Evolutionary conservation across 1,140 invertebrate species (phyloP), one percentile per base, ranked within the genome.

Genomic region (Euura saliciscinereae): DNA sequence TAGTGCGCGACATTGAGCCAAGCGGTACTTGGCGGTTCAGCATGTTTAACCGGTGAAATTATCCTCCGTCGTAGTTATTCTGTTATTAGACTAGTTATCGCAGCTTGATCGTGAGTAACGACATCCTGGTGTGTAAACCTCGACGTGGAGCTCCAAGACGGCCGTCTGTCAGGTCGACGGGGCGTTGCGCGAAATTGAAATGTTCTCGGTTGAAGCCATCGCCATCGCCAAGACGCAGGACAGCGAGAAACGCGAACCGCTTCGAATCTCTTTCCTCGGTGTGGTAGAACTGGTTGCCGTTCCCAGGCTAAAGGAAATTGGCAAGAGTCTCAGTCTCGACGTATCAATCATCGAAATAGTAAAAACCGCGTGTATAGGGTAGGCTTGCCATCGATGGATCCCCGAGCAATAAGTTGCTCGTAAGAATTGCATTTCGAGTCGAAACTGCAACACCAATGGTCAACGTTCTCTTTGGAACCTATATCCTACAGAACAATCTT

Each of bases 231-330:
- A n/a, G 51, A 59, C 13, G 51, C 51, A 59, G 51, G 51, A 59
- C 51, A 59, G 46, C 51, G 51, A n/a, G 51, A 59, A 8, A n/a
- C 51, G 51, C 51, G 13, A 59, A 59, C 51, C 51, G 51, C 51
- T 59, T 59, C 51, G 13, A 59, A 59, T 59, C 51, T 59, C 51
- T 59, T 11, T n/a, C 6, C 8, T 6, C 10, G 51, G 51, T n/a
- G 13, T 59, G 8, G 13, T 10, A 69, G 44, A 69, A 69, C 43
- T 69, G 68, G 68, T 46, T 44, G 68, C n/a, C 68, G 70, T 74
- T 73, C 74, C 68, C 70, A 70, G 73, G 75, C 68, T 13, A 8
- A 72, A 67, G 76, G 76, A 79, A 79, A 78, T 80, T 74, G 77
- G 66, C 70, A 44, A 71, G 75, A 69, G 45, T 70, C 44, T 70